A percentile compares a stretch with the other conserved stretches of the same genome.
Conservation (phyloP, 2,888 invertebrate species). For the Spisula subtruncata region DNA sequence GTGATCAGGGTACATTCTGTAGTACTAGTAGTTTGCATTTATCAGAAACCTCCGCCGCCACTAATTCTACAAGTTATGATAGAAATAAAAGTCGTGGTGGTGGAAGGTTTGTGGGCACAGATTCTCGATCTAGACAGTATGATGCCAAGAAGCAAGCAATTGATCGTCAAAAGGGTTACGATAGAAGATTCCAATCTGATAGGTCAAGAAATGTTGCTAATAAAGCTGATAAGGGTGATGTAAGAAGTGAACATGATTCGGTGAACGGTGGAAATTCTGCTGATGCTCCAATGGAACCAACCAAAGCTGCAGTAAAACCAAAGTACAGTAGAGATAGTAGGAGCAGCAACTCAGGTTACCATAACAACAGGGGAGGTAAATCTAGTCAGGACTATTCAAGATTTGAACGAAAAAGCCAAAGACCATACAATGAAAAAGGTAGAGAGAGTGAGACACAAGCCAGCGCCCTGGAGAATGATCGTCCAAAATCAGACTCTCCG, state of each 20-base stretch:
- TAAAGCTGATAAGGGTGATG: neutral
- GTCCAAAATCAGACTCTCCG: neutral
- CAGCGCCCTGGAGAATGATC: neutral
- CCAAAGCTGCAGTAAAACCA: slow-evolving; percentile 8
- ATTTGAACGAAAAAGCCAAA: slow-evolving; percentile 26
- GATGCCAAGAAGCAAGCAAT: slow-evolving; percentile 35
- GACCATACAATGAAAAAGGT: neutral
- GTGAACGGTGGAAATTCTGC: neutral
- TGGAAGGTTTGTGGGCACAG: slow-evolving; percentile 57
- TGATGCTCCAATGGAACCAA: neutral
- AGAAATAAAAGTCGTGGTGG: slow-evolving; percentile 52
- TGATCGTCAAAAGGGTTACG: slow-evolving; percentile 44
- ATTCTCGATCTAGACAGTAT: slow-evolving; percentile 55
- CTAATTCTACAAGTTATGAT: slow-evolving; percentile 20
- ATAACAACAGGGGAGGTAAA: slow-evolving; percentile 17
- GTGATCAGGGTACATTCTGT: neutral
- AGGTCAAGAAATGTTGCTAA: neutral
- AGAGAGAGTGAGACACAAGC: neutral
- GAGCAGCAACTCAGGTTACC: slow-evolving; percentile 7
- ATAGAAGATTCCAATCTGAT: slow-evolving; percentile 25
- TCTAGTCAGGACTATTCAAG: slow-evolving; percentile 15
- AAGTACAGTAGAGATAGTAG: slow-evolving; percentile 42
- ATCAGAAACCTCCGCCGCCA: neutral
- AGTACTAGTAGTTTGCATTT: neutral
- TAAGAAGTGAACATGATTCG: neutral